Evolutionary conservation across 92 coral and sea anemone species (phyloP).

Genomic region (Porites rus): DNA sequence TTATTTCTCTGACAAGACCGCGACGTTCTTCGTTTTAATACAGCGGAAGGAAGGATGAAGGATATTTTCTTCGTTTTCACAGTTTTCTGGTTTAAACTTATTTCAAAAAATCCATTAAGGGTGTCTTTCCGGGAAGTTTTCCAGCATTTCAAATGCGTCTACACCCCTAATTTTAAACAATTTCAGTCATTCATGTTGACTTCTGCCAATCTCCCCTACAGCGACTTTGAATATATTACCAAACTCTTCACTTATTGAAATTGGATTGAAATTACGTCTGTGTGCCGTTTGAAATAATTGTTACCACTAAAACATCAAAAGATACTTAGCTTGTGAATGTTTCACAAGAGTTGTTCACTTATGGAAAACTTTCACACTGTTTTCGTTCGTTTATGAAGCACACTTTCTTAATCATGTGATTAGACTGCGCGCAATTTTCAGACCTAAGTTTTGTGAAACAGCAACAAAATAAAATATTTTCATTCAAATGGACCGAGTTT

Average conservation of each 20-base stretch:
- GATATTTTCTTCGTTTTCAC: neutral
- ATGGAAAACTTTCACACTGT: neutral
- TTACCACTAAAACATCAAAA: slow-evolving; percentile 26
- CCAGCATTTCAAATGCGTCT: slow-evolving; percentile 14
- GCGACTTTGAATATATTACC: slow-evolving; percentile 67
- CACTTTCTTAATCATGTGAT: too few relatives aligned
- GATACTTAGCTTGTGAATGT: neutral
- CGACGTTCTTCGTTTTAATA: neutral
- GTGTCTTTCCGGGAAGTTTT: slow-evolving; percentile 14
- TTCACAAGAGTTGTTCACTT: neutral
- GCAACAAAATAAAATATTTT: too few relatives aligned
- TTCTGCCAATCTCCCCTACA: slow-evolving; percentile 52
- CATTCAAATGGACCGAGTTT: too few relatives aligned
- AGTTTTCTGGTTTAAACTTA: neutral
- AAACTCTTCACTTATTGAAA: slow-evolving; percentile 23
- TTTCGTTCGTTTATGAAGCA: neutral
- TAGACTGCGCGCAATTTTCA: too few relatives aligned
- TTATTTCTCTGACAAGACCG: slow-evolving; percentile 6
- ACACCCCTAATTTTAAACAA: slow-evolving; percentile 12
- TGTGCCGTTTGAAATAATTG: neutral
- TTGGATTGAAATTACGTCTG: slow-evolving; percentile 18
- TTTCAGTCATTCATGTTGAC: neutral
- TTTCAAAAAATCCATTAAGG: neutral
- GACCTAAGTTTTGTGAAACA: too few relatives aligned
- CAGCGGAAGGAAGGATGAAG: neutral